Evolutionary conservation across 2,113 vertebrate species (phyloP).

Genomic region (Gavia stellata): DNA sequence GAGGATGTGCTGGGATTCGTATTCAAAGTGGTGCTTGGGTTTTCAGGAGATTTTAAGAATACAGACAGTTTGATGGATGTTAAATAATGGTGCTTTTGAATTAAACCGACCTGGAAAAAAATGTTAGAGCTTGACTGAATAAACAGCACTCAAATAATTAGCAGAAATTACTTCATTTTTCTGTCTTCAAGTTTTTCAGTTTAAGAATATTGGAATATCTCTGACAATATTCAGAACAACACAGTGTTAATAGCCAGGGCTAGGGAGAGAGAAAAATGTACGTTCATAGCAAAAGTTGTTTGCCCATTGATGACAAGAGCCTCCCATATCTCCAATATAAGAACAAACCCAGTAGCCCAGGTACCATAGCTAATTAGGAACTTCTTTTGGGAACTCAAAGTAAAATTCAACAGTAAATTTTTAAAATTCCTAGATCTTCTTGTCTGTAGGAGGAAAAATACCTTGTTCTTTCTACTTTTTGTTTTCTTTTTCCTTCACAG

Average conservation of each 20-base stretch:
- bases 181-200: background rate
- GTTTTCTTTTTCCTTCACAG: slow-evolving; percentile 68
- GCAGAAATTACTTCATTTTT: background rate
- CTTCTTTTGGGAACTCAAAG: background rate
- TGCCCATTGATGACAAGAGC: background rate
- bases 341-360: background rate
- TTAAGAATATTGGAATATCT: background rate
- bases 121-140: background rate
- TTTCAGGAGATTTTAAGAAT: background rate
- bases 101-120: background rate
- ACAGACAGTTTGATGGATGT: background rate
- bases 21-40: background rate
- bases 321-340: background rate
- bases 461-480: background rate
- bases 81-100: background rate
- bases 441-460: background rate
- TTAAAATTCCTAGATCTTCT: background rate
- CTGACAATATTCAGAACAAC: background rate
- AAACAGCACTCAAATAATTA: background rate
- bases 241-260: background rate
- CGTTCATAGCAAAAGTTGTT: background rate
- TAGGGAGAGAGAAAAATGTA: background rate
- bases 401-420: background rate
- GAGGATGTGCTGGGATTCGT: background rate
- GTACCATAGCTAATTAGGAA: background rate